Percentiles rank a stretch among this genome's conserved stretches.
These are phyloP conservation scores for Leistus spinibarbis DNA, from an alignment of 2,888 invertebrate genomes.

Conservation along the genomic window DNA sequence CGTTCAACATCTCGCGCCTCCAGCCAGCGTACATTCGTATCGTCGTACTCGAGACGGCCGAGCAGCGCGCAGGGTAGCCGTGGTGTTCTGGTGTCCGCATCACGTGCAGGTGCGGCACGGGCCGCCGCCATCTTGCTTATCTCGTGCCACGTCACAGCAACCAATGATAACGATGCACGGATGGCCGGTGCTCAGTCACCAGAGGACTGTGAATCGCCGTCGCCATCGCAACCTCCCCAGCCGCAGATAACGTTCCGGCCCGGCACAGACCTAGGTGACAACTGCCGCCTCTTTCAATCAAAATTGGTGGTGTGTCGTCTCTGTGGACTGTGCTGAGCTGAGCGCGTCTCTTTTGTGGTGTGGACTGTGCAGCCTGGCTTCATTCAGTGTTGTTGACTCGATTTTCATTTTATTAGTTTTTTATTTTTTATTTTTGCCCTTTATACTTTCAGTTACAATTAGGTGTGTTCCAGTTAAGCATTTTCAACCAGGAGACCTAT, in stretches of 20 bases:
- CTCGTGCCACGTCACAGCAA: conserved; percentile 77
- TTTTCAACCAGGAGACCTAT: neutral
- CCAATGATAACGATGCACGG: conserved; percentile 43
- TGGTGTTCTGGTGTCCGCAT: conserved; percentile 76
- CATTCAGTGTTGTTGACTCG: conserved; percentile 6
- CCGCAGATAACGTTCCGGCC: neutral
- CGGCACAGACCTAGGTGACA: conserved; percentile 36
- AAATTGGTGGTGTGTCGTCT: conserved; percentile 15
- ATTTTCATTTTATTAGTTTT: neutral
- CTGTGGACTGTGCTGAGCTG: conserved; percentile 22
- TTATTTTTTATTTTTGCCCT: neutral
- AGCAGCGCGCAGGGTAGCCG: conserved; percentile 66
- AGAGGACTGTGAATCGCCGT: conserved; percentile 60
- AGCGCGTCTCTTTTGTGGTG: neutral
- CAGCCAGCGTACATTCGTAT: conserved; percentile 60
- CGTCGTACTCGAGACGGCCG: conserved; percentile 60
- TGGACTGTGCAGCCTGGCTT: conserved; percentile 27
- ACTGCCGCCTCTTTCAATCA: neutral
- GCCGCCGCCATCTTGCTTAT: conserved; percentile 94
- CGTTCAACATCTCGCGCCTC: conserved; percentile 56
- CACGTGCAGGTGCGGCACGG: conserved; percentile 92
- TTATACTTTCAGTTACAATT: neutral
- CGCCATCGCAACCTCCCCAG: neutral
- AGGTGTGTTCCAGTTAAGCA: neutral
- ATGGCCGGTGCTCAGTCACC: conserved; percentile 61